phyloP scores from a whole-genome alignment of 2,113 vertebrate species.

The Leuciscus idus region DNA sequence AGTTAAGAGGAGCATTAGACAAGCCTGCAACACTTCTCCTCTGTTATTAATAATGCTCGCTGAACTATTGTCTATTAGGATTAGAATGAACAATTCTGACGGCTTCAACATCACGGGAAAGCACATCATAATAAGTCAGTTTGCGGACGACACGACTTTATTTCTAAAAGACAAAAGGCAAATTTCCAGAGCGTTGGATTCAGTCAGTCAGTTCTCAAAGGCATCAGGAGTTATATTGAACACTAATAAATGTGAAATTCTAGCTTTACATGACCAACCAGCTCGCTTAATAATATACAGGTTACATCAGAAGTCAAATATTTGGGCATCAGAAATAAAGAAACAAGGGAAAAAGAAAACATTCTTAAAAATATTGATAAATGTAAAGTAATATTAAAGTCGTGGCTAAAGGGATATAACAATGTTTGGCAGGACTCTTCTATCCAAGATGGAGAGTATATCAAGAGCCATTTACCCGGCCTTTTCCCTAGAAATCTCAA shows the following conservation, averaged over 20 bases:
- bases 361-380: background rate
- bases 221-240: background rate
- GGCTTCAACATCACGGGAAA: background rate
- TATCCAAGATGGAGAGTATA: too few relatives aligned
- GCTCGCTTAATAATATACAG: background rate
- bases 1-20: background rate
- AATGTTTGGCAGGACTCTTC: too few relatives aligned
- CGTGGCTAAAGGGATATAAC: too few relatives aligned
- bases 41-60: background rate
- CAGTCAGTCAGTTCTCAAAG: background rate
- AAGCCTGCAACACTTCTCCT: background rate
- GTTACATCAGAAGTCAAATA: background rate
- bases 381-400: too few relatives aligned
- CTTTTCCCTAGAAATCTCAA: too few relatives aligned
- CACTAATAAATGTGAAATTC: background rate
- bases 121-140: background rate
- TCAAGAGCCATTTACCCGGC: too few relatives aligned
- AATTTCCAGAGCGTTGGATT: background rate
- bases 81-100: background rate
- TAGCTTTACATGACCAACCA: background rate
- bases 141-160: background rate
- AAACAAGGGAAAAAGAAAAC: background rate
- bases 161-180: background rate
- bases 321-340: background rate
- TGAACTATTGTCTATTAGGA: background rate